These are phyloP conservation scores for Enteromius unitaeniatus DNA, from an alignment of 2,797 vertebrate genomes.

Conservation along the genomic window DNA sequence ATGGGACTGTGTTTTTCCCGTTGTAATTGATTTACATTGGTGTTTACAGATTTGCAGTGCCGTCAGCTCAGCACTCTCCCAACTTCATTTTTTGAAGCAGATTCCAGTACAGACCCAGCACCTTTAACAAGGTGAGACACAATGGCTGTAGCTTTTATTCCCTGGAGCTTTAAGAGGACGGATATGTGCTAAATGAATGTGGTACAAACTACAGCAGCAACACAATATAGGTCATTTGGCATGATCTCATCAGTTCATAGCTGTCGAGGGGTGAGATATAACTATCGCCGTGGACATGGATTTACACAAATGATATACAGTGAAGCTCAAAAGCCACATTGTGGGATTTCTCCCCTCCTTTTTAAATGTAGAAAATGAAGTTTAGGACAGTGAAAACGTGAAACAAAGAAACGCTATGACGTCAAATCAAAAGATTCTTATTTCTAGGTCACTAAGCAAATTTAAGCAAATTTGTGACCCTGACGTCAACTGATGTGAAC, in stretches of 20 bases:
- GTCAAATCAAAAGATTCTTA: slow-evolving; percentile 16
- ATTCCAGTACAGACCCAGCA: slow-evolving; percentile 14
- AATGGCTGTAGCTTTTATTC: slow-evolving; percentile 7
- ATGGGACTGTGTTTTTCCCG: slow-evolving; percentile 38
- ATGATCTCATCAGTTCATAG: background rate
- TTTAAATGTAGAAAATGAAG: background rate
- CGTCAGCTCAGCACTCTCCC: slow-evolving; percentile 16
- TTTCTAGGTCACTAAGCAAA: slow-evolving; percentile 26
- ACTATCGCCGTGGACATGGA: background rate
- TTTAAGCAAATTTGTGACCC: slow-evolving; percentile 14
- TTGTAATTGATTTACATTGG: slow-evolving; percentile 49
- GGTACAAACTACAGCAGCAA: background rate
- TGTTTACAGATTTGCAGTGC: slow-evolving; percentile 43
- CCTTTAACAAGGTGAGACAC: slow-evolving; percentile 6
- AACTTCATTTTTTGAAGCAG: slow-evolving; percentile 37
- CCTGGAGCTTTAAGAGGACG: slow-evolving; percentile 14
- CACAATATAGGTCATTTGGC: slow-evolving; percentile 31
- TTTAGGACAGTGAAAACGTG: background rate
- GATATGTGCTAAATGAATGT: slow-evolving; percentile 6
- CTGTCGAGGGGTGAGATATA: background rate
- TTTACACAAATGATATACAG: background rate
- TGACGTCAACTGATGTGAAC: slow-evolving; percentile 5
- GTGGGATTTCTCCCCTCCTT: background rate
- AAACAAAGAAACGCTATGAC: background rate
- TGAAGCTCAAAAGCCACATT: background rate